Percentiles rank a stretch among this genome's conserved stretches.
These are phyloP conservation scores for Kryptolebias ocellatus DNA, from an alignment of 2,797 vertebrate species.

Conservation along the genomic window DNA sequence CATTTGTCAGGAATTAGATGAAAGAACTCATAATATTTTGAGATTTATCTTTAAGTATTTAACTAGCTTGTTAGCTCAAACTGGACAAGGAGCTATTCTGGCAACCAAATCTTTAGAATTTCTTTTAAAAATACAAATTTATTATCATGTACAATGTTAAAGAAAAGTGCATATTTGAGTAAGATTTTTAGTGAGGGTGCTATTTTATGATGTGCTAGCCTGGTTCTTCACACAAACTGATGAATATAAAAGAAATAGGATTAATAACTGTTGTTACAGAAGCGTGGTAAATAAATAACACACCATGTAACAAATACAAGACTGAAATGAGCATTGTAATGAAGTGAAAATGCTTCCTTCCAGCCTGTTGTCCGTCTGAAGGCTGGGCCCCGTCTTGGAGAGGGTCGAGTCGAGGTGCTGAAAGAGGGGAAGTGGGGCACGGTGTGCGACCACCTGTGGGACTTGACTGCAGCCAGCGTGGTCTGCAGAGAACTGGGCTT, in stretches of 20 bases:
- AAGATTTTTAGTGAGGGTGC: background rate
- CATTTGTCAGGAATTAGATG: too few species aligned
- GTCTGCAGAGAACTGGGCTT: conserved; percentile 95
- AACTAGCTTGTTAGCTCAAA: too few species aligned
- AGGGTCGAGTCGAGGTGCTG: conserved; percentile 95
- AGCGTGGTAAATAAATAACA: background rate
- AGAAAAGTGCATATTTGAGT: background rate
- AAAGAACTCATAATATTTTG: too few species aligned
- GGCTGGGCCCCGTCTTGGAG: conserved; percentile 87
- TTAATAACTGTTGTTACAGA: too few species aligned
- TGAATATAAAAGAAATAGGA: background rate
- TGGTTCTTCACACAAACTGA: background rate
- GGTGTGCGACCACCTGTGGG: conserved; percentile 92
- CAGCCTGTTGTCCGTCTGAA: conserved; percentile 88
- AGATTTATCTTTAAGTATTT: too few species aligned
- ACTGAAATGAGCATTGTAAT: background rate
- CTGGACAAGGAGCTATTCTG: too few species aligned
- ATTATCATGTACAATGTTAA: too few species aligned
- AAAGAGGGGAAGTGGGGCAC: conserved; percentile 92
- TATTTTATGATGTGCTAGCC: background rate
- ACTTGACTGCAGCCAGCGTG: conserved; percentile 88
- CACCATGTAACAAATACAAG: background rate
- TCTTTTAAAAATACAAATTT: too few species aligned
- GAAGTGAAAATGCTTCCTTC: background rate
- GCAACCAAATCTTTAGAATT: too few species aligned